Conservation (phyloP, 2,888 invertebrate genomes). For the Corythucha ciliata region DNA sequence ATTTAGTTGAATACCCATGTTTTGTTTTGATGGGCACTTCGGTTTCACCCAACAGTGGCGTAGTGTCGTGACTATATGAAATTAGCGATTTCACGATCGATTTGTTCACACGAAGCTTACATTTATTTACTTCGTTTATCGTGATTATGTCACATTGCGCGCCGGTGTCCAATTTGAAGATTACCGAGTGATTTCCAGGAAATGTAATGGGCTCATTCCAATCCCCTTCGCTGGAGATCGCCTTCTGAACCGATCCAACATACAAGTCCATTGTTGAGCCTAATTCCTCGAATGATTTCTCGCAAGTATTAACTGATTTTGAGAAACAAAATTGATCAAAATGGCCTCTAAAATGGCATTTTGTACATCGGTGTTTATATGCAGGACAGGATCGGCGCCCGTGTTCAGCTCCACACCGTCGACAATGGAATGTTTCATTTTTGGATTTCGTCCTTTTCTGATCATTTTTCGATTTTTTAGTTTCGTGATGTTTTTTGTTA, state of each 20-base stretch:
- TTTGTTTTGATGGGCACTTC: conserved; percentile 11
- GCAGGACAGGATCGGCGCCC: conserved; percentile 5
- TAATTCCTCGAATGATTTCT: neutral
- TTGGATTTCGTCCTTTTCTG: conserved; percentile 1
- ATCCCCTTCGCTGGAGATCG: neutral
- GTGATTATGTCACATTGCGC: conserved; percentile 13
- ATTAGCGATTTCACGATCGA: conserved; percentile 2
- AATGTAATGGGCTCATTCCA: conserved; percentile 7
- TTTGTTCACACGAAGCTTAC: conserved; percentile 7
- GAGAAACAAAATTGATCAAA: conserved; percentile 6
- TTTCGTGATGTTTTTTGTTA: neutral
- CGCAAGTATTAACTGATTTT: conserved; percentile 9
- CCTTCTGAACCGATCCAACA: neutral
- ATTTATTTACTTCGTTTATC: conserved; percentile 9
- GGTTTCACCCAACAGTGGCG: conserved; percentile 15
- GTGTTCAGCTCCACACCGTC: conserved; percentile 2
- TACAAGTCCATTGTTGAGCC: neutral
- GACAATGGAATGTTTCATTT: conserved; percentile 10
- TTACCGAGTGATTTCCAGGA: conserved; percentile 11
- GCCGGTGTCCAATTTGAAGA: conserved; percentile 15
- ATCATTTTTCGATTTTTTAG: conserved; percentile 8
- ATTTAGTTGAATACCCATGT: conserved; percentile 6
- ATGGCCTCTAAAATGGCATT: conserved; percentile 7
- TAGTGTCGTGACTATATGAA: conserved; percentile 14
- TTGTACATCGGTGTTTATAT: neutral